These are phyloP conservation scores for Drosophila pallidifrons DNA, from an alignment of 1,140 invertebrate species.

Conservation along the genomic window DNA sequence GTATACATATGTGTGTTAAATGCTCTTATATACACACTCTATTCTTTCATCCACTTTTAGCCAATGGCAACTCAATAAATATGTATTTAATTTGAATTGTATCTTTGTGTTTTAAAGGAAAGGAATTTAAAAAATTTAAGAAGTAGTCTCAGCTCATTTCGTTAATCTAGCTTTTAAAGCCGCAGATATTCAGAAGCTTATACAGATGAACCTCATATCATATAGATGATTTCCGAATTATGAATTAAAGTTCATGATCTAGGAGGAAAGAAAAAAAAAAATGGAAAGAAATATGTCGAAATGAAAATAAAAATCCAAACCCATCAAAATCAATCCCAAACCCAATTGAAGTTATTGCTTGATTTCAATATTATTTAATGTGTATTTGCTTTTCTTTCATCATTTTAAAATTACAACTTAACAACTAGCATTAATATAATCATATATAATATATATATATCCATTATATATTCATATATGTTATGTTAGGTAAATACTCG, in stretches of 20 bases:
- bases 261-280: too few relatives aligned
- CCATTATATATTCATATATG: slow-evolving; percentile 42
- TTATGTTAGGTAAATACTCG: slow-evolving; percentile 78
- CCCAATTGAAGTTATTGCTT: slow-evolving; percentile 30
- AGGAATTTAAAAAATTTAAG: too few relatives aligned
- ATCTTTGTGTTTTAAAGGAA: too few relatives aligned
- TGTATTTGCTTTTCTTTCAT: slow-evolving; percentile 81
- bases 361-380: slow-evolving; percentile 74
- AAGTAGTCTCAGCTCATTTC: too few relatives aligned
- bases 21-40: slow-evolving; percentile 71
- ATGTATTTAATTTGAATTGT: slow-evolving; percentile 72
- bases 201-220: too few relatives aligned
- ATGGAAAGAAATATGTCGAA: too few relatives aligned
- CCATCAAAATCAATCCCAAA: slow-evolving; percentile 10
- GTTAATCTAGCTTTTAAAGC: too few relatives aligned
- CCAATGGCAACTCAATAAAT: slow-evolving; percentile 71
- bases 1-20: slow-evolving; percentile 19
- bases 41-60: slow-evolving; percentile 39
- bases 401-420: slow-evolving; percentile 80
- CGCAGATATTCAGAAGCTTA: too few relatives aligned
- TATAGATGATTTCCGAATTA: too few relatives aligned
- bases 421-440: slow-evolving; percentile 62
- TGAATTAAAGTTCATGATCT: too few relatives aligned
- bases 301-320: too few relatives aligned
- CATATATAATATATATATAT: slow-evolving; percentile 58